Base-by-base conservation (phyloP, 2,797 vertebrate species). In the Mallotus villosus region DNA sequence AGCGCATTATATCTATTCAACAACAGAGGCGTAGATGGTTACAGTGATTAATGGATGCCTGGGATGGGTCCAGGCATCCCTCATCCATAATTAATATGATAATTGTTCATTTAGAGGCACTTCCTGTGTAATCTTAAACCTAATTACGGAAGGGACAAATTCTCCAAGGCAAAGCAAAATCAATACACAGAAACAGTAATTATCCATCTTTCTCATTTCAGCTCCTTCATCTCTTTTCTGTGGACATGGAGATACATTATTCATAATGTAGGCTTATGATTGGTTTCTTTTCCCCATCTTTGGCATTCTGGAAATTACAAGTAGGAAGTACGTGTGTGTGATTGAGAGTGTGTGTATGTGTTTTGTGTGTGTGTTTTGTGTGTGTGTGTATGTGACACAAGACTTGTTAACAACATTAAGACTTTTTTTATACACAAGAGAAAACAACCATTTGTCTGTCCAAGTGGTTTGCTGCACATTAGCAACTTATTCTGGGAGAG, bases 1-100 rank as follows among this genome's bases (percentile, higher is more conserved):
- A n/a, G 51, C 51, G 0, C 32, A 8, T 34, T 1, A 34, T 34
- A 55, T n/a, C 51, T 55, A n/a, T 17, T 55, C 51, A n/a, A 7
- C 19, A 55, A 46, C 41, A 46, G 41, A 55, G n/a, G 51, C 51
- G 6, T n/a, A 8, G 51, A 55, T 55, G 19, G 4, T 17, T 4
- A n/a, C 16, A 3, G 51, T 55, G 51, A 17, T 55, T 19, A n/a
- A 19, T 55, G 51, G 17, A 17, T 55, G 51, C 17, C 51, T 55
- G 4, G 17, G 51, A 17, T 55, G 51, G 19, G 19, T 55, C 51
- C 51, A 17, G 51, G 51, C 51, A 19, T 17, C 19, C 16, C 81
- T 89, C 86, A 83, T 90, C 83, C 81, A 89, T 88, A 84, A 84
- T 88, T 88, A 78, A 88, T 85, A 76, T 74, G 17, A 73, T 85